phyloP scores from a whole-genome alignment of 53 echinoderm and acorn worm species.

The Luidia sarsii region DNA sequence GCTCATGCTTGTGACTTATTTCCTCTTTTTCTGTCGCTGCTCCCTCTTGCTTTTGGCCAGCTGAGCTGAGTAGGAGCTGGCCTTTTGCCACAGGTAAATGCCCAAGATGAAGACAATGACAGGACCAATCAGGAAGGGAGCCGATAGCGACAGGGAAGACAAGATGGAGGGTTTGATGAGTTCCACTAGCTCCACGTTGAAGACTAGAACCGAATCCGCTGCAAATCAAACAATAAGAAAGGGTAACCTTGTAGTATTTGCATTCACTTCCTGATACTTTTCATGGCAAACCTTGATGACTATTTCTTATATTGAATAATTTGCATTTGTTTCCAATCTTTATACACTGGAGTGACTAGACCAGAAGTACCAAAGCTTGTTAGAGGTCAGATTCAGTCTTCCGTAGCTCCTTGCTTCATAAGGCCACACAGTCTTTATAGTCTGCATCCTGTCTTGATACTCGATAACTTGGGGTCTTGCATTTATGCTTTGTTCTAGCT shows the following conservation, averaged over 20 bases:
- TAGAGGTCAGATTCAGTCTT: too few relatives aligned
- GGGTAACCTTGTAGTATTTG: neutral
- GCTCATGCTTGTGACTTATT: neutral
- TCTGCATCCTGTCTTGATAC: too few relatives aligned
- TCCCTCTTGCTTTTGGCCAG: neutral
- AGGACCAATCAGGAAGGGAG: conserved; percentile 66
- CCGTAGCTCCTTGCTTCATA: too few relatives aligned
- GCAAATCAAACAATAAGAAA: neutral
- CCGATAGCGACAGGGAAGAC: neutral
- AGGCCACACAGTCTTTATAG: too few relatives aligned
- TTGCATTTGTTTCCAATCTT: too few relatives aligned
- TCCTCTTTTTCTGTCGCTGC: conserved; percentile 36
- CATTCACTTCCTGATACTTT: too few relatives aligned
- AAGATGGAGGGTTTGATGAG: conserved; percentile 44
- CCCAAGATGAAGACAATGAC: conserved; percentile 50
- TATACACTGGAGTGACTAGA: too few relatives aligned
- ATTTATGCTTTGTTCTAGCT: too few relatives aligned
- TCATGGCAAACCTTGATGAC: too few relatives aligned
- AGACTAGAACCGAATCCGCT: conserved; percentile 81
- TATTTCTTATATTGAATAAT: too few relatives aligned
- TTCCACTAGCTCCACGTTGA: conserved; percentile 72
- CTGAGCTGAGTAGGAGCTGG: conserved; percentile 48
- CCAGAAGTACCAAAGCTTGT: too few relatives aligned
- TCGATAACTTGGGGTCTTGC: too few relatives aligned
- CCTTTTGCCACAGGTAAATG: conserved; percentile 77